Conservation (phyloP, 2,113 vertebrate species). For the Actenoides hombroni region DNA sequence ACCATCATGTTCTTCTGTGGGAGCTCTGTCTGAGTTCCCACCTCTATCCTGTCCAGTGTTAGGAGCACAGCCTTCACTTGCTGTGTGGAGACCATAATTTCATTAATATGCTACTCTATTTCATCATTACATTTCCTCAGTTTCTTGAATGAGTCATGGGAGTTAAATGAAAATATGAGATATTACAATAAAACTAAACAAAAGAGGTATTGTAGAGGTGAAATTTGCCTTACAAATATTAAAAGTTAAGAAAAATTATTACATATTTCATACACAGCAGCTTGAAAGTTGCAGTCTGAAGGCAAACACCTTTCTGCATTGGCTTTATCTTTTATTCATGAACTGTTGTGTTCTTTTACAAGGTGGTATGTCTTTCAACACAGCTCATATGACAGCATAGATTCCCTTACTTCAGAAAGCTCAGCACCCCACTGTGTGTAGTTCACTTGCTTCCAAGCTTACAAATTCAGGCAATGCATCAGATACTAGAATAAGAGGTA, state of each 20-base stretch:
- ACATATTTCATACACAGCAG: background rate
- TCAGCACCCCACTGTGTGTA: constrained; percentile 26
- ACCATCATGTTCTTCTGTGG: no score
- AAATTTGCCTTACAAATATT: background rate
- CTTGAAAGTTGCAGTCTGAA: constrained; percentile 33
- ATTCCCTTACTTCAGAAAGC: constrained; percentile 35
- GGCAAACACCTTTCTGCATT: background rate
- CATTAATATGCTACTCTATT: background rate
- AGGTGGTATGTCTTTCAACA: constrained; percentile 22
- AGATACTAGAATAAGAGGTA: background rate
- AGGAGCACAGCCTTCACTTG: no score
- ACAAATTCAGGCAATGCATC: constrained; percentile 16
- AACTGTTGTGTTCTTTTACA: constrained; percentile 16
- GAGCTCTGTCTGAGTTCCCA: no score
- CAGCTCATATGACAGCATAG: constrained; percentile 21
- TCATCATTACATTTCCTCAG: background rate
- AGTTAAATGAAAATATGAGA: background rate
- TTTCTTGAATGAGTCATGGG: background rate
- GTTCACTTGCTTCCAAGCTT: constrained; percentile 38
- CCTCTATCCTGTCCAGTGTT: no score
- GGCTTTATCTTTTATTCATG: constrained; percentile 67
- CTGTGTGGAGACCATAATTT: no score
- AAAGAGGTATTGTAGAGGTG: background rate
- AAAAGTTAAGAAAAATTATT: background rate
- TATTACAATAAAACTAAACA: background rate